Evolutionary conservation across 2,888 invertebrate genomes (phyloP), one percentile per base, ranked within the genome.

Genomic region (Muschampia plurimacula): DNA sequence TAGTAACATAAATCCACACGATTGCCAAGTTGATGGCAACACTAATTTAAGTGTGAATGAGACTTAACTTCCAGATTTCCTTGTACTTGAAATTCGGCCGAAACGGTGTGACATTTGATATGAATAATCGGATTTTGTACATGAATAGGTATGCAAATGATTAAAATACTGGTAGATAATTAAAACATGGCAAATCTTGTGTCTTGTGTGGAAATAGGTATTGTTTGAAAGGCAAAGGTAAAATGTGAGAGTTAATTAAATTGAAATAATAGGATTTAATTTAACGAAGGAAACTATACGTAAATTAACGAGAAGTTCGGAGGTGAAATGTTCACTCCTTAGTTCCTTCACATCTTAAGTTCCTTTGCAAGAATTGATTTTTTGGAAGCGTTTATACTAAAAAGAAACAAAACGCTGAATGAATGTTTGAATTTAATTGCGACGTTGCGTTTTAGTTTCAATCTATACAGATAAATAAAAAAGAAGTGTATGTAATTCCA

Each of bases 251-350:
- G 12, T 28, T 41, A 67, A 67, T 67, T 67, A 57, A 57, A 67
- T 59, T 59, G 67, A 15, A 57, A 67, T 67, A 44, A 59, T 67
- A 59, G 59, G 67, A 67, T 67, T 67, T 28, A 13, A 28, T 59
- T 44, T 44, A 59, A 67, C 15, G 44, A 57, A 57, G 66, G 1
- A 15, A 32, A 0, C 10, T 67, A 64, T 67, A 32, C 59, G 28
- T 59, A 28, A 67, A 44, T 67, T 57, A 67, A 59, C 52, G 52
- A 63, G 44, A n/a, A 49, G 28, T 46, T 64, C 46, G 7, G 13
- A 46, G 32, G 49, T 5, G 28, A 15, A 49, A 64, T 64, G 22
- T 49, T 41, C 41, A 10, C 10, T 10, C 6, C 36, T 36, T 36
- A 36, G 4, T 36, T 36, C 41, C 41, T 10, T 41, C 9, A 41